These are phyloP conservation scores for Microctenopoma stevenorrisi DNA, from an alignment of 2,797 vertebrate genomes.

Conservation along the genomic window DNA sequence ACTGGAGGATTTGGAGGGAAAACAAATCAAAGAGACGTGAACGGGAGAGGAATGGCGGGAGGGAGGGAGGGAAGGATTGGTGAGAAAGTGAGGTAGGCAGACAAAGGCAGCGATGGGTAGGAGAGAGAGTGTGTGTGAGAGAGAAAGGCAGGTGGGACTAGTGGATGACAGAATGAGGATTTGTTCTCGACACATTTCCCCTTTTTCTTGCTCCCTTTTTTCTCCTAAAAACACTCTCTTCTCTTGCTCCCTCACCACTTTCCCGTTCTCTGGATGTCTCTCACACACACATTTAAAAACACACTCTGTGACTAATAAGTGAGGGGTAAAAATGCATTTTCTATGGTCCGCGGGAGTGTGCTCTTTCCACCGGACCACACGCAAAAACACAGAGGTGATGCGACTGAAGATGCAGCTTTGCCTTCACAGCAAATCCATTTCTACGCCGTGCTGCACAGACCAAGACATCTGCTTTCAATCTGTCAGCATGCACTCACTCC, in stretches of 20 bases:
- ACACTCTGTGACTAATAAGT: slow-evolving; percentile 75
- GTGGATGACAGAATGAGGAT: slow-evolving; percentile 81
- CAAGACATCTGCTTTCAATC: slow-evolving; percentile 72
- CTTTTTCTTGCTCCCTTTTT: slow-evolving; percentile 57
- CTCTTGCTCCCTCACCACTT: slow-evolving; percentile 38
- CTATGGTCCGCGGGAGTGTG: slow-evolving; percentile 56
- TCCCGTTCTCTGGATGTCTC: slow-evolving; percentile 29
- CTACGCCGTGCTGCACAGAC: slow-evolving; percentile 50
- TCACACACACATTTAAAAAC: slow-evolving; percentile 38
- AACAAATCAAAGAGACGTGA: slow-evolving; percentile 81
- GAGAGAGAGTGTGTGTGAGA: slow-evolving; percentile 28
- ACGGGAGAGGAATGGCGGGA: slow-evolving; percentile 30
- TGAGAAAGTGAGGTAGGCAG: slow-evolving; percentile 48
- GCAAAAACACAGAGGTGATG: slow-evolving; percentile 43
- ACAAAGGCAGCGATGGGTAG: slow-evolving; percentile 33
- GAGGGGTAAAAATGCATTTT: slow-evolving; percentile 76
- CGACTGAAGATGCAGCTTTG: slow-evolving; percentile 70
- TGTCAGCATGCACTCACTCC: slow-evolving; percentile 47
- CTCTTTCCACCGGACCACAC: slow-evolving; percentile 68
- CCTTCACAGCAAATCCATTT: slow-evolving; percentile 69
- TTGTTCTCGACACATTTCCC: slow-evolving; percentile 72
- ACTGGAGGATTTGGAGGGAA: slow-evolving; percentile 80
- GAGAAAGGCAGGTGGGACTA: slow-evolving; percentile 73
- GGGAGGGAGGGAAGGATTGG: slow-evolving; percentile 31
- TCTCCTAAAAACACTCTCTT: slow-evolving; percentile 32